Percentiles rank a stretch among this genome's conserved stretches.
These are phyloP conservation scores for Drosophila varians DNA, from an alignment of 1,140 invertebrate genomes.

Conservation along the genomic window DNA sequence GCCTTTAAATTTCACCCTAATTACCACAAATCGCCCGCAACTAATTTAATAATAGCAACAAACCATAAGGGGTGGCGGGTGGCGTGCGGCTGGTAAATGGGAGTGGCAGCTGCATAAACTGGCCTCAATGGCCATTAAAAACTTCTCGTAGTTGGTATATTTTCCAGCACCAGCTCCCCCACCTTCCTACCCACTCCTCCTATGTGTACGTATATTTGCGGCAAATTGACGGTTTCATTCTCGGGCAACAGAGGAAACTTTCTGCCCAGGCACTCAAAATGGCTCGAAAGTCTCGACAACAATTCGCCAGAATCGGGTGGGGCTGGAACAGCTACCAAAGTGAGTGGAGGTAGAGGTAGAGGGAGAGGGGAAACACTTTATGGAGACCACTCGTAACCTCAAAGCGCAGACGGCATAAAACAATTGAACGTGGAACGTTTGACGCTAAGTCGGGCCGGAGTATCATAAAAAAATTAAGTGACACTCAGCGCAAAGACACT, in stretches of 20 bases:
- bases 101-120: conserved; percentile 74
- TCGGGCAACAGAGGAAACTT: conserved; percentile 52
- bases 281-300: conserved; percentile 46
- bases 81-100: conserved; percentile 22
- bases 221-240: conserved; percentile 65
- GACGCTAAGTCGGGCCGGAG: conserved; percentile 43
- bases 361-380: conserved; percentile 30
- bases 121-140: conserved; percentile 75
- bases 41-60: conserved; percentile 78
- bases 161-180: background rate
- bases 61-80: conserved; percentile 26
- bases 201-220: conserved; percentile 44
- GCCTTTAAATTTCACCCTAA: conserved; percentile 71
- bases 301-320: conserved; percentile 34
- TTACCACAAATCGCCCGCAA: conserved; percentile 80
- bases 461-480: conserved; percentile 71
- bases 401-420: conserved; percentile 73
- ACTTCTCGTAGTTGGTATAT: conserved; percentile 46
- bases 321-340: no score
- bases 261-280: conserved; percentile 53
- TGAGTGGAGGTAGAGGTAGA: background rate
- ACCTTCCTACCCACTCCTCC: no score
- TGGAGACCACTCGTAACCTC: conserved; percentile 57
- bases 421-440: conserved; percentile 69
- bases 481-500: conserved; percentile 54